A percentile compares a stretch with the other conserved stretches of the same genome.
Conservation (phyloP, 2,113 vertebrate genomes). For the Myrmecophaga tridactyla region DNA sequence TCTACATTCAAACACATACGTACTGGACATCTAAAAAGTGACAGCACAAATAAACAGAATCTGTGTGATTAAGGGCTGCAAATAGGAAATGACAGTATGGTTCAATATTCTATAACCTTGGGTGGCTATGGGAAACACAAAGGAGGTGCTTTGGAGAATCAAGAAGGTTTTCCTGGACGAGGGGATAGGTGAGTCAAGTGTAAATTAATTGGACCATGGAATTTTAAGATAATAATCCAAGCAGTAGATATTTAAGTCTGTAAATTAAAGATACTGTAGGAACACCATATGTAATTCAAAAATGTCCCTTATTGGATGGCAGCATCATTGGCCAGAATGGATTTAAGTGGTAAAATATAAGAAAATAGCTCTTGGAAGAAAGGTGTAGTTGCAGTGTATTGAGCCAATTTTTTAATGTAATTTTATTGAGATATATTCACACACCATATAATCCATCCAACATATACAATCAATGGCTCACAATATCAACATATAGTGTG, state of each 20-base stretch:
- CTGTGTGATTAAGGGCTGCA: neutral
- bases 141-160: neutral
- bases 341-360: neutral
- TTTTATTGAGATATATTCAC: neutral
- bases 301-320: neutral
- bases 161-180: neutral
- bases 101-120: neutral
- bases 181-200: neutral
- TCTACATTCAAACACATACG: neutral
- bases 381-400: neutral
- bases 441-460: too few species aligned
- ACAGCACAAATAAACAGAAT: neutral
- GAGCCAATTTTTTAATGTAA: neutral
- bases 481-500: too few species aligned
- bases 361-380: neutral
- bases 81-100: neutral
- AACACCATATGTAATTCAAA: neutral
- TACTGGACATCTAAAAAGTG: neutral
- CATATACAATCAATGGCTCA: too few species aligned
- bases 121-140: neutral
- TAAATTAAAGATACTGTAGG: neutral
- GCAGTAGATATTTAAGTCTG: neutral
- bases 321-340: neutral
- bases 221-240: neutral
- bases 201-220: too few species aligned